phyloP scores from a whole-genome alignment of 2,797 vertebrate genomes.

The Mareca strepera region DNA sequence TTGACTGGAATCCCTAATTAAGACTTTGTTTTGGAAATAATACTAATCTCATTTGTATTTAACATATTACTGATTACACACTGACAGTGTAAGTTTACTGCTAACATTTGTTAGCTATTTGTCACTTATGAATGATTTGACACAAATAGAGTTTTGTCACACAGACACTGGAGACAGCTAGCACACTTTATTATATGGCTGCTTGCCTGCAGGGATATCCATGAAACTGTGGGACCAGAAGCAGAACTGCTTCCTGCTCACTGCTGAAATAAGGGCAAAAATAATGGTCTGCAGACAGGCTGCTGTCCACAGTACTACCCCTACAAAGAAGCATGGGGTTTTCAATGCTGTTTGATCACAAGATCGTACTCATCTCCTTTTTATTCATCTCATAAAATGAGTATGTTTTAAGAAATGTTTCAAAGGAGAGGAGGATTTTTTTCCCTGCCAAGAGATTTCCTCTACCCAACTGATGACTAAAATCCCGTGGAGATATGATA shows the following conservation, averaged over 20 bases:
- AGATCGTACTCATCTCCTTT: neutral
- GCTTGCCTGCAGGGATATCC: neutral
- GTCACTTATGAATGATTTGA: neutral
- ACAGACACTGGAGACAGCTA: neutral
- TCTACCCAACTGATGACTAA: neutral
- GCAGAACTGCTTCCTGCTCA: neutral
- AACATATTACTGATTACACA: neutral
- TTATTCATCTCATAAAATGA: neutral
- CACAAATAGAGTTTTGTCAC: neutral
- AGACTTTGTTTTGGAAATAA: neutral
- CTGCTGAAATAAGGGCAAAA: neutral
- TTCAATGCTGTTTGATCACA: neutral
- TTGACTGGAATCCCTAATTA: neutral
- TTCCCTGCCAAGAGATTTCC: neutral
- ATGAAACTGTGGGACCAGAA: neutral
- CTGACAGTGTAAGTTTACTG: neutral
- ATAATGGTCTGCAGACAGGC: neutral
- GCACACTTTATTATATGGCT: neutral
- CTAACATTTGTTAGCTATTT: neutral
- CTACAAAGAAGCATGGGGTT: neutral
- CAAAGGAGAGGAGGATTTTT: neutral
- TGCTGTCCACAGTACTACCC: neutral
- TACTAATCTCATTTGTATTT: neutral
- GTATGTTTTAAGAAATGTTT: neutral
- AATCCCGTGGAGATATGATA: neutral